Evolutionary conservation across 2,113 vertebrate species (phyloP), one percentile per base, ranked within the genome.

Genomic region (Xenopus borealis): DNA sequence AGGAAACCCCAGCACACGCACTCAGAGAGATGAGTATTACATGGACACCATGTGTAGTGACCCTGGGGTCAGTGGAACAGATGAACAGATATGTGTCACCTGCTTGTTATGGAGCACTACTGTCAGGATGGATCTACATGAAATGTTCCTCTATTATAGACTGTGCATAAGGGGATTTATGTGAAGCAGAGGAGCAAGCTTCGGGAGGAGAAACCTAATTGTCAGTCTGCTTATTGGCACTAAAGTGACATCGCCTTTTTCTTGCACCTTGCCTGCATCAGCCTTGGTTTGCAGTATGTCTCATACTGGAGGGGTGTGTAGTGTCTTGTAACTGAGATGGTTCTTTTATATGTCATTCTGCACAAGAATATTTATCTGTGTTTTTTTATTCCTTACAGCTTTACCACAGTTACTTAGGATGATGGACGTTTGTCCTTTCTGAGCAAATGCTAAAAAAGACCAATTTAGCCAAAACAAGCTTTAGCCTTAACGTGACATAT

Each of bases 71-170:
- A 23, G 19, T 10, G 20, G 23, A 62, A 47, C 57, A 53, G 45
- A 16, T 17, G 18, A 23, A 57, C 52, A 62, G 66, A 58, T 69
- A 75, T 44, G 65, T 68, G 18, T 9, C 64, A 18, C 40, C 64
- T 59, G 64, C 64, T 12, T 73, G 63, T 19, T 44, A 63, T n/a
- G 7, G 52, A 11, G 14, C 10, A 4, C 20, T 30, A 9, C 18
- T 52, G 23, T 12, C 14, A 6, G 53, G 53, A 1, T 16, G 14
- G 17, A 50, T 50, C 47, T 55, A 16, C 17, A 55, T 55, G 53
- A 55, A 17, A 55, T 55, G 14, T 9, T 55, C 14, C 7, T 55
- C 16, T 40, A 6, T 17, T 17, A 18, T 7, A 14, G 14, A 18
- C 4, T 23, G 13, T 17, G 62, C 12, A 55, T 27, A 3, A 53